Base-by-base conservation (phyloP, 2,113 vertebrate genomes). In the Dryoscopus gambensis region DNA sequence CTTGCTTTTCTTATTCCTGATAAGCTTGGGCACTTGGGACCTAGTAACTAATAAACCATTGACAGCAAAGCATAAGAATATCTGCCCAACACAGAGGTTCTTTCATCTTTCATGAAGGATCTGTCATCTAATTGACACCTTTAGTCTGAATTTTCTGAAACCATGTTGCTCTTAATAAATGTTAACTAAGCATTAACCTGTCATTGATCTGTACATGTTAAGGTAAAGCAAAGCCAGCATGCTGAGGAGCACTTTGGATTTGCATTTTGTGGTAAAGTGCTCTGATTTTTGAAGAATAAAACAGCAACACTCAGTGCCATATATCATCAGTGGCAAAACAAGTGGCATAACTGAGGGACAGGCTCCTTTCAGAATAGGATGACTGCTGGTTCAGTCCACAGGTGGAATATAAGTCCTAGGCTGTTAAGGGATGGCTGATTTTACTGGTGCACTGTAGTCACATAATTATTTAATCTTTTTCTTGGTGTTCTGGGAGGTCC, bases 161-260 rank as follows among this genome's bases (percentile, higher is more conserved):
- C 63, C 67, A 74, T 94, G 92, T 92, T 95, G 64, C 56, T 96
- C 62, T 93, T 96, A 96, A 97, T 95, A 95, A 97, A 94, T 92
- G 94, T 94, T 96, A 95, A 91, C 90, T 96, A 94, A 90, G 80
- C 89, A 95, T 97, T 96, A 95, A 97, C 92, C 93, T 93, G 87
- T 64, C 94, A 96, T 96, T 92, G 96, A 97, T 94, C 86, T 93
- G 60, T 75, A 59, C 8, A 18, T 63, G 87, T 63, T 84, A 84
- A 85, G 68, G 71, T 89, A 79, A n/a, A 82, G 92, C 76, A 90
- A 97, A 92, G 74, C 74, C 85, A 85, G 89, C 79, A 73, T 1
- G 9, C 90, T 56, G 59, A 85, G 87, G 85, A 91, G 42, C 47
- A 44, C 53, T 86, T 92, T 1, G 87, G 67, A 81, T 67, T 80